Evolutionary conservation across 2,113 vertebrate species (phyloP).

Genomic region (Erythrocercus mccallii): DNA sequence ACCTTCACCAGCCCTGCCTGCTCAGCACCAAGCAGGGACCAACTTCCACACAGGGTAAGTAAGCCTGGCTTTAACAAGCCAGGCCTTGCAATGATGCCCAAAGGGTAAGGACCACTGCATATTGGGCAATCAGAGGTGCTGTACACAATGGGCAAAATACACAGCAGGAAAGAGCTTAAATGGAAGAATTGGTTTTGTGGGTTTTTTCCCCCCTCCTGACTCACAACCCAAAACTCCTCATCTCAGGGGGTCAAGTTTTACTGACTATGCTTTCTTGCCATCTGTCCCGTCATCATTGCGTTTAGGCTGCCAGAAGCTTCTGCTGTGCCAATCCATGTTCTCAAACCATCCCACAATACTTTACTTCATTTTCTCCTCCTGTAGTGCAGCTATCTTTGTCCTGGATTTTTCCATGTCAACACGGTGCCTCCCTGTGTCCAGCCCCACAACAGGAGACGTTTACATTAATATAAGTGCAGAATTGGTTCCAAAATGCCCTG

Average conservation of each 20-base stretch:
- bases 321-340: rapidly evolving
- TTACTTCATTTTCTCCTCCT: not conserved
- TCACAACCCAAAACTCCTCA: not conserved
- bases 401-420: not conserved
- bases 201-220: rapidly evolving
- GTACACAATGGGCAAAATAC: not conserved
- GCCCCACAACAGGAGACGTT: not conserved
- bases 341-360: not conserved
- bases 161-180: not conserved
- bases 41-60: rapidly evolving
- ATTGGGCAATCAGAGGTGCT: not conserved
- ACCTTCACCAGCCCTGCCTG: not conserved
- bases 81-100: not conserved
- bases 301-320: not conserved
- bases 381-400: not conserved
- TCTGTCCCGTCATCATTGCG: rapidly evolving
- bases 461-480: rapidly evolving
- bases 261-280: not conserved
- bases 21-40: not conserved
- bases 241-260: not conserved
- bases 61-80: too few species aligned
- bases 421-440: not conserved
- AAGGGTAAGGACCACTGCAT: rapidly evolving
- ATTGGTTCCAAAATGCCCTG: not conserved
- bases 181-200: rapidly evolving